Percentiles rank a stretch among this genome's conserved stretches.
Evolutionary conservation across 37 sponge, comb jelly and placozoan genomes (phyloP).

Genomic region (Oscarella lobularis): DNA sequence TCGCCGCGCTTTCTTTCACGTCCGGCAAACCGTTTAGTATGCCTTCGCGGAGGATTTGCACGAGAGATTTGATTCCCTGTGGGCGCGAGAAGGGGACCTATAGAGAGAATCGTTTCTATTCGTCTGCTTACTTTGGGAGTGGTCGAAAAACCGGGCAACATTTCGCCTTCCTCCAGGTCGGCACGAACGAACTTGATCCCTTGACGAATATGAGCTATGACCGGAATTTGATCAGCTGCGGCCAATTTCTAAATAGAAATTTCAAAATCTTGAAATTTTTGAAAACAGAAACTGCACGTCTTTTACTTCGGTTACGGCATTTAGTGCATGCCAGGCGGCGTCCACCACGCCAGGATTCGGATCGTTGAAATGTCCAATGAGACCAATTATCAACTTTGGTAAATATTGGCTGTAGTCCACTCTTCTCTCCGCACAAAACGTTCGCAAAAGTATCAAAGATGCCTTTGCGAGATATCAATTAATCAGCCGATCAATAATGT

Average conservation of each 20-base stretch:
- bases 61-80: conserved; percentile 67
- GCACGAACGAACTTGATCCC: neutral
- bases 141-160: neutral
- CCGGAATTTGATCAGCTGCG: neutral
- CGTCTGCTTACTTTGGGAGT: no score
- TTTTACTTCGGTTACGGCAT: conserved; percentile 63
- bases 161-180: neutral
- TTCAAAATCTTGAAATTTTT: neutral
- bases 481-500: no score
- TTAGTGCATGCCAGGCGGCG: conserved; percentile 67
- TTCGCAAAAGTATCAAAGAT: conserved; percentile 36
- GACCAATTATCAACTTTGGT: conserved; percentile 47
- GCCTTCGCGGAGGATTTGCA: conserved; percentile 72
- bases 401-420: conserved; percentile 40
- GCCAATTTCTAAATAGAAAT: neutral
- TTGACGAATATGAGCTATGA: conserved; percentile 12
- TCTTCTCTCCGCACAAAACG: conserved; percentile 24
- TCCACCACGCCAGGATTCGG: conserved; percentile 46
- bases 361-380: conserved; percentile 42
- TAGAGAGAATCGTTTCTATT: no score
- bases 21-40: conserved; percentile 78
- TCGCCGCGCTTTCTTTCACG: conserved; percentile 83
- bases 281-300: neutral
- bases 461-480: conserved; percentile 9
- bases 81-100: conserved; percentile 11